Base-by-base conservation (phyloP, 2,797 vertebrate genomes). In the Chaenodraco wilsoni region DNA sequence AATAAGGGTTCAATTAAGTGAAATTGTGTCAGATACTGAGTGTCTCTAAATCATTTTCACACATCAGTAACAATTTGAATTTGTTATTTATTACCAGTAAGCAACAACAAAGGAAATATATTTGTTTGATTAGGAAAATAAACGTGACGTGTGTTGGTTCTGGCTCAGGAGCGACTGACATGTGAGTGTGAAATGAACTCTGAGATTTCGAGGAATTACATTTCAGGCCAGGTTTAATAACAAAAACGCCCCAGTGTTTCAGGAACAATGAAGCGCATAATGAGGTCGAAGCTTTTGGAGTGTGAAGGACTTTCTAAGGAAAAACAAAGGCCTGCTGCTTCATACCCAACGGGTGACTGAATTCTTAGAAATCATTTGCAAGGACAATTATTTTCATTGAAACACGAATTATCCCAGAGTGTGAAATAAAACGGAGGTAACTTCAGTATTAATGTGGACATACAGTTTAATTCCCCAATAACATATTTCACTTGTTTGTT, bases 321-420 rank as follows among this genome's bases (percentile, higher is more conserved):
- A 5, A 27, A 27, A 27, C 27, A 5, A 27, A 5, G 4, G 27
- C 27, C 27, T 27, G 27, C 27, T 27, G 5, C 33, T 27, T 27
- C 33, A 9, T 2, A 9, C 49, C 31, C 13, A 9, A 37, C 31
- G 13, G 23, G 9, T 61, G 59, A 61, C 21, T 11, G 9, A 37
- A 37, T 56, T 37, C 19, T 44, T 59, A 7, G 15, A 23, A 60
- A 59, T 23, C 44, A n/a, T n/a, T 62, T 62, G 60, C 27, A 48
- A 58, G 19, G 41, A 21, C 19, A 21, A 19, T 46, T 31, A 2
- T 33, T 48, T n/a, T 64, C 10, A 33, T 62, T 57, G 55, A 57
- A 19, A 41, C 23, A 46, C n/a, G 3, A n/a, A 27, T 5, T 44
- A 19, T 45, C 10, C 33, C 33, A 37, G 33, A 37, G 33, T 31